Conservation (phyloP, 2,888 invertebrate genomes). For the Drosophila paranaensis region DNA sequence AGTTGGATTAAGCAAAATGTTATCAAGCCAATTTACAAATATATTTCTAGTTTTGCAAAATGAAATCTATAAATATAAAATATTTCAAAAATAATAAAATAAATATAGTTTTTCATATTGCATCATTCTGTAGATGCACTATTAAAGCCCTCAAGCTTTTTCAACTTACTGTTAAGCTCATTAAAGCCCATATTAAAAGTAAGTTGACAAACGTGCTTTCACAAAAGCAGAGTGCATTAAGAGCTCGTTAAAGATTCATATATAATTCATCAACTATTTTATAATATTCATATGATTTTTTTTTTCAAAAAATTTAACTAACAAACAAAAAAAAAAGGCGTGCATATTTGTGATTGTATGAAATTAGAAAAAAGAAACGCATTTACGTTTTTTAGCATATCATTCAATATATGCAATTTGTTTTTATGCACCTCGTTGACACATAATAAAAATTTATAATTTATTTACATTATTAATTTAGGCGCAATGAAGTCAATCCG, state of each 20-base stretch:
- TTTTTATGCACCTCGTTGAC: conserved; percentile 28
- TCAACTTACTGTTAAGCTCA: neutral
- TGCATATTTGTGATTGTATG: too few relatives aligned
- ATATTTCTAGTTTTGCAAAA: neutral
- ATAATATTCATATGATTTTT: too few relatives aligned
- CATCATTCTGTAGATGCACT: too few relatives aligned
- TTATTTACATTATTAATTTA: conserved; percentile 74
- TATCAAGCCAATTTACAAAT: neutral
- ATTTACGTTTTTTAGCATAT: conserved; percentile 7
- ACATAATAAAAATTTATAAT: conserved; percentile 56
- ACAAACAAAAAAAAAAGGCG: conserved; percentile 1
- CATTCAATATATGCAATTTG: conserved; percentile 13
- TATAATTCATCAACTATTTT: neutral
- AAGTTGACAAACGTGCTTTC: neutral
- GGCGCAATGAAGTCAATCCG: conserved; percentile 46
- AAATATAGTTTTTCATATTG: neutral
- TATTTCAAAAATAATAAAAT: neutral
- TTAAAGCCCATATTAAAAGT: neutral
- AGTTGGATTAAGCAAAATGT: neutral
- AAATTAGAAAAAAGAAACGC: conserved; percentile 1
- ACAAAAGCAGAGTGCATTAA: neutral
- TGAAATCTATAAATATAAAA: neutral
- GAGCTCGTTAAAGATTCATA: neutral
- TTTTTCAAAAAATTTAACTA: too few relatives aligned
- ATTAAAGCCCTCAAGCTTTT: neutral